Evolutionary conservation across 2,888 invertebrate genomes (phyloP), one percentile per base, ranked within the genome.

Genomic region (Ectropis crepuscularia): DNA sequence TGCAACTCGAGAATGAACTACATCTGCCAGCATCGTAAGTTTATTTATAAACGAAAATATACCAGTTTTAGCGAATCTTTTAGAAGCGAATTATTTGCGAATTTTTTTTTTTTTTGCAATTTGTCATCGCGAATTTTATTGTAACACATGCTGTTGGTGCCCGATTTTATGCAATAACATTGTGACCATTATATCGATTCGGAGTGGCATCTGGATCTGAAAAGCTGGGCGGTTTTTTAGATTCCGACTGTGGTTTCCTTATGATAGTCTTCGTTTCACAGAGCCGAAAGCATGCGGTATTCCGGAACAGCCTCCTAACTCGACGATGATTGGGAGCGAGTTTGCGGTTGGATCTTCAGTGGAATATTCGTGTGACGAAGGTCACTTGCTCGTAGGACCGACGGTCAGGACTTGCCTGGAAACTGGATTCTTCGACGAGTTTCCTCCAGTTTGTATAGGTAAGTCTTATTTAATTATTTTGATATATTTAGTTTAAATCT

Each of bases 371-470:
- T 98, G 98, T 78, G 97, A 97, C 77, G 95, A 95, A 10, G 98
- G 98, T 0, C 97, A 98, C 81, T 93, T 98, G 50, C 93, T 98
- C 5, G 97, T 98, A 39, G 98, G 98, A 2, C 98, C 98, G 0
- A 94, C 96, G 0, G 94, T 95, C 6, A 93, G 98, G 76, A 96
- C 96, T 16, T 98, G 98, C 72, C 94, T 98, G 48, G 96, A 98
- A 69, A 98, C 97, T 6, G 98, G 98, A 48, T 98, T 98, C 89
- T 98, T 97, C 83, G 97, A 97, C 74, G 98, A 98, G 83, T 98
- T 98, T 80, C 97, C 98, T 39, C 98, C 98, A 0, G 97, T 98
- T 48, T 98, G 98, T 87, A 97, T 97, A 95, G 95, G 98, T 98
- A 90, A 95, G 96, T 92, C 36, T 10, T 53, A 12, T 37, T 7